Evolutionary conservation across 2,888 invertebrate species (phyloP).

Genomic region (Apamea sordens): DNA sequence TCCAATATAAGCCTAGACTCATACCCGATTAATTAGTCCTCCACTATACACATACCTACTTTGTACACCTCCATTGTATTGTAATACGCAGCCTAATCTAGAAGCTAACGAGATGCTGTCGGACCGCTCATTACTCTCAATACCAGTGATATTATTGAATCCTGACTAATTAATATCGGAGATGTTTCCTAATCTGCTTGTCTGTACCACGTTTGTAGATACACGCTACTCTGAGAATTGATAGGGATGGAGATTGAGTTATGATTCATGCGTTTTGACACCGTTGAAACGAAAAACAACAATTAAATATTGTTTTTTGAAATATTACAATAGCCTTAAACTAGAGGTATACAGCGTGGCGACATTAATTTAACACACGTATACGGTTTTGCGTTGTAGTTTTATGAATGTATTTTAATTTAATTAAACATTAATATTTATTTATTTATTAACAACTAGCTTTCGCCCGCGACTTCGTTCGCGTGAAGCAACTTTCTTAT

Average conservation of each 20-base stretch:
- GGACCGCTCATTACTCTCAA: constrained; percentile 30
- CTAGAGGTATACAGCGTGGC: no score
- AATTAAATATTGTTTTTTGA: not conserved
- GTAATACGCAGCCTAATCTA: constrained; percentile 16
- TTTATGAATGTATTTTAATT: no score
- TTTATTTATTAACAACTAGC: no score
- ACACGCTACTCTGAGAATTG: not conserved
- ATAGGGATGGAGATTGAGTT: not conserved
- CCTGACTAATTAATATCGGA: constrained; percentile 47
- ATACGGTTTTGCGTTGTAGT: no score
- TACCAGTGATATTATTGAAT: constrained; percentile 50
- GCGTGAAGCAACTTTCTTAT: no score
- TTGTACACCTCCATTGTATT: not conserved
- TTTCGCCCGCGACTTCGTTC: no score
- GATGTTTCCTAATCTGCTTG: constrained; percentile 29
- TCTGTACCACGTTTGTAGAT: not conserved
- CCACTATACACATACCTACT: not conserved
- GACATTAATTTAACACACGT: no score
- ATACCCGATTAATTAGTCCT: not conserved
- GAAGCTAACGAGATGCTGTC: constrained; percentile 29
- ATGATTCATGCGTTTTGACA: not conserved
- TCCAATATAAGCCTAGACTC: not conserved
- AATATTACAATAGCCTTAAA: not conserved
- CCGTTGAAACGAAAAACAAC: not conserved
- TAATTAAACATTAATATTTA: no score